phyloP scores from a whole-genome alignment of 1,140 invertebrate genomes.

The Centruroides vittatus region DNA sequence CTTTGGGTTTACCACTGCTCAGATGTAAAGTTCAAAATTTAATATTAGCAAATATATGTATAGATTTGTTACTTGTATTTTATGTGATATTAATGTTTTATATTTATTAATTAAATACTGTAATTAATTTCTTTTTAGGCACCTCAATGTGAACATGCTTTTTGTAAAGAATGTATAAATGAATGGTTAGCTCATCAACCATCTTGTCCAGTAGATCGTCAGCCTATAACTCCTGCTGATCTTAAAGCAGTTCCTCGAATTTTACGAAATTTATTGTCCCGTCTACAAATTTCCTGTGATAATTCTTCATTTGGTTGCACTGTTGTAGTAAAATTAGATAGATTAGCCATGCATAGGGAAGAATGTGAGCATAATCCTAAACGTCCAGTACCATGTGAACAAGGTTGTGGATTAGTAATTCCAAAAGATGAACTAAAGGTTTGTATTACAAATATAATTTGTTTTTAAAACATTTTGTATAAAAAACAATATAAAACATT shows the following conservation, averaged over 20 bases:
- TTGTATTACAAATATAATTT: background rate
- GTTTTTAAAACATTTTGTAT: too few species aligned
- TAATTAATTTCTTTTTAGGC: constrained; percentile 44
- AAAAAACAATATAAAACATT: too few species aligned
- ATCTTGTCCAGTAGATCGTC: constrained; percentile 84
- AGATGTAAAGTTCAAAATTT: too few species aligned
- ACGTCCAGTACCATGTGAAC: constrained; percentile 76
- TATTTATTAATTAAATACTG: too few species aligned
- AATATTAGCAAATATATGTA: too few species aligned
- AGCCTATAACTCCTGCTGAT: constrained; percentile 68
- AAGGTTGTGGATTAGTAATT: constrained; percentile 81
- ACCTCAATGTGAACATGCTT: constrained; percentile 87
- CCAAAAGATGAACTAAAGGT: constrained; percentile 85
- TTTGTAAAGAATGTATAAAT: constrained; percentile 81
- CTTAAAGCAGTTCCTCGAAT: constrained; percentile 81
- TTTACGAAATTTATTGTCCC: constrained; percentile 73
- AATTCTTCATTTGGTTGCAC: constrained; percentile 76
- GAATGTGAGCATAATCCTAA: constrained; percentile 93
- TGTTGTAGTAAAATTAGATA: constrained; percentile 69
- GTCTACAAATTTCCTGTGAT: constrained; percentile 77
- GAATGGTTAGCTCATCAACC: constrained; percentile 87
- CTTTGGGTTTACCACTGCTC: too few species aligned
- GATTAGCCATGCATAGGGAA: constrained; percentile 60
- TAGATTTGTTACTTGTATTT: too few species aligned
- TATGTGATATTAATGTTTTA: too few species aligned